These are phyloP conservation scores for Scomberomorus guttatus DNA, from an alignment of 2,797 vertebrate genomes.

Conservation along the genomic window DNA sequence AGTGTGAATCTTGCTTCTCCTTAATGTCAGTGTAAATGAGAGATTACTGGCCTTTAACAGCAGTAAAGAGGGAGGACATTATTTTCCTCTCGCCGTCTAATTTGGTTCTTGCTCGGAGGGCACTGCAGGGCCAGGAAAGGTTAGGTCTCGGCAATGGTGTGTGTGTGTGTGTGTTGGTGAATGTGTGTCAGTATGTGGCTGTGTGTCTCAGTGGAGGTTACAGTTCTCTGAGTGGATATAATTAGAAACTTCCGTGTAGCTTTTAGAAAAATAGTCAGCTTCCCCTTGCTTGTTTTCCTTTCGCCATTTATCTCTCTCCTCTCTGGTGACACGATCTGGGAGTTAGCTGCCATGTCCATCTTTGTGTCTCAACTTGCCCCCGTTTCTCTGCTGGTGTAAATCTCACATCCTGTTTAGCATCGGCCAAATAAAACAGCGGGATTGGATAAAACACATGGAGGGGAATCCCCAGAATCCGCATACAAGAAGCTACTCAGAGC, in stretches of 20 bases:
- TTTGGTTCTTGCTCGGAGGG: conserved; percentile 84
- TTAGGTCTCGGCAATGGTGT: conserved; percentile 44
- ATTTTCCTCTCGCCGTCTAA: conserved; percentile 83
- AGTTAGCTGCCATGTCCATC: conserved; percentile 71
- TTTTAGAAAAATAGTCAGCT: conserved; percentile 82
- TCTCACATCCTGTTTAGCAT: conserved; percentile 76
- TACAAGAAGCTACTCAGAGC: conserved; percentile 19
- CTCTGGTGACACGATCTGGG: conserved; percentile 68
- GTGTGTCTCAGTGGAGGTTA: conserved; percentile 69
- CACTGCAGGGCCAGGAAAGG: conserved; percentile 59
- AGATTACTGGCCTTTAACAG: conserved; percentile 85
- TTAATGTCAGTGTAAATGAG: conserved; percentile 82
- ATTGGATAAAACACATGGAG: conserved; percentile 57
- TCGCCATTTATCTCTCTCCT: conserved; percentile 76
- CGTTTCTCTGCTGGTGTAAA: conserved; percentile 67
- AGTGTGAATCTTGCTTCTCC: conserved; percentile 77
- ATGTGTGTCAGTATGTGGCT: conserved; percentile 64
- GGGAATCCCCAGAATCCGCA: conserved; percentile 72
- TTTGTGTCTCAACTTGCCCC: conserved; percentile 70
- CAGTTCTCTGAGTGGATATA: conserved; percentile 79
- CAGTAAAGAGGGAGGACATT: conserved; percentile 73
- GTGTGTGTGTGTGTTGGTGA: conserved; percentile 31
- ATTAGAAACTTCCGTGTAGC: conserved; percentile 82
- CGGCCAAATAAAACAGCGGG: conserved; percentile 74
- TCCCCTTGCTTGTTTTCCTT: conserved; percentile 78